Evolutionary conservation across 2,113 vertebrate species (phyloP), one percentile per base, ranked within the genome.

Genomic region (Fregata magnificens): DNA sequence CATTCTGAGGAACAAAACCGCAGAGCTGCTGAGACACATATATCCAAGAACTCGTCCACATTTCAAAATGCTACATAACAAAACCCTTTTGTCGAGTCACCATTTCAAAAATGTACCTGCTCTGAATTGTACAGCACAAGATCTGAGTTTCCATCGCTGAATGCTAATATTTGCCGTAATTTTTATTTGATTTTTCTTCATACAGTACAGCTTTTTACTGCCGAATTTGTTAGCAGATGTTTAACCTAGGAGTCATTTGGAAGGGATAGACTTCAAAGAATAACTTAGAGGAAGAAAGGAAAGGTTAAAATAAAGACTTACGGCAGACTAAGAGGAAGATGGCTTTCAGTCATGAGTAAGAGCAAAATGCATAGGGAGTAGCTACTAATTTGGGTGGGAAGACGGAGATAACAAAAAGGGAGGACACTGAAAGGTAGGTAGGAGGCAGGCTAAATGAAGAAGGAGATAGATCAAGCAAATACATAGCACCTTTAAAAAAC

Each of bases 351-450:
- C 1, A 3, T 44, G 47, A 85, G 38, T 59, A 91, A 86, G 52
- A 91, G 52, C 80, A 91, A 74, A 78, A 72, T 2, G 52, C 10
- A 44, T 4, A 47, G 45, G 91, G 73, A 95, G 47, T 14, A 89
- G 34, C 52, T 65, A 69, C 62, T 82, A 63, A 85, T 85, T 49
- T 79, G 93, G 89, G 95, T 77, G 95, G 93, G 58, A 87, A 96
- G 81, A 82, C 79, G 87, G 69, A 93, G 95, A 93, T 96, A 82
- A 91, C 0, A 5, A 59, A 61, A 67, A 85, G 31, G 73, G 83
- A 97, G 89, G 91, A 87, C 92, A 87, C 73, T 3, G 4, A 59
- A 76, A 87, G 32, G 20, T 11, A 59, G 26, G 81, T 82, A 31
- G 87, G 93, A 96, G 77, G 94, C 36, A 73, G 53, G 38, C 17